These are phyloP conservation scores for Peromyscus maniculatus DNA, from an alignment of 2,113 vertebrate species.

Conservation along the genomic window DNA sequence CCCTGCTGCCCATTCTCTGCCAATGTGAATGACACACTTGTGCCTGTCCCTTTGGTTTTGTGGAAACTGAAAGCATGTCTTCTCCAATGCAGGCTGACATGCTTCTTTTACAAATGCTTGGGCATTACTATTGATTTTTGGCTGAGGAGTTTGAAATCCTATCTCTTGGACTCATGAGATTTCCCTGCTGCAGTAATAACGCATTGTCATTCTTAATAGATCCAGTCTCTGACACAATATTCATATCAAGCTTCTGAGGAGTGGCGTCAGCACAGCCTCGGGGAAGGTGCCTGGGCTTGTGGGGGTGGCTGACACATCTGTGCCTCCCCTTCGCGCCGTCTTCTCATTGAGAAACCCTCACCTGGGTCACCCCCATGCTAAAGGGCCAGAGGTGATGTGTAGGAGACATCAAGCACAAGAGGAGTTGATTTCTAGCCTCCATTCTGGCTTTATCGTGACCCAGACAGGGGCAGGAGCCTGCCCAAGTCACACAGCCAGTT, in stretches of 20 bases:
- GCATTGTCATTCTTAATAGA: conserved; percentile 94
- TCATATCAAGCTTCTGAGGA: conserved; percentile 87
- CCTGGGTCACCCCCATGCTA: background rate
- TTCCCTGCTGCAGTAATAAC: conserved; percentile 90
- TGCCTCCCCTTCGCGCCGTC: background rate
- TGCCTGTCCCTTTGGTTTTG: conserved; percentile 82
- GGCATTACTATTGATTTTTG: conserved; percentile 93
- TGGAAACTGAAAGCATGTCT: conserved; percentile 84
- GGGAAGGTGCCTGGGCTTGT: conserved; percentile 72
- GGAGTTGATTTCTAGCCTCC: background rate
- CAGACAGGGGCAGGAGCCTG: background rate
- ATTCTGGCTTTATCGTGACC: background rate
- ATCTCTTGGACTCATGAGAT: conserved; percentile 87
- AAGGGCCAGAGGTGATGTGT: background rate
- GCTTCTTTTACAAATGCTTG: conserved; percentile 90
- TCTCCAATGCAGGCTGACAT: conserved; percentile 86
- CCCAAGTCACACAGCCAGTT: background rate
- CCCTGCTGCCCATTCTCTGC: background rate
- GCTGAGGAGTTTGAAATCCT: conserved; percentile 90
- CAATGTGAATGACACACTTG: conserved; percentile 69
- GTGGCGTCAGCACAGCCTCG: conserved; percentile 77
- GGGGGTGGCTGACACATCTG: background rate
- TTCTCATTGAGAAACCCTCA: background rate
- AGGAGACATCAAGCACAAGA: rapidly evolving
- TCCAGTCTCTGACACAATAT: conserved; percentile 90